These are phyloP conservation scores for Pentamera pediparva DNA, from an alignment of 53 echinoderm and acorn worm species.

Conservation along the genomic window DNA sequence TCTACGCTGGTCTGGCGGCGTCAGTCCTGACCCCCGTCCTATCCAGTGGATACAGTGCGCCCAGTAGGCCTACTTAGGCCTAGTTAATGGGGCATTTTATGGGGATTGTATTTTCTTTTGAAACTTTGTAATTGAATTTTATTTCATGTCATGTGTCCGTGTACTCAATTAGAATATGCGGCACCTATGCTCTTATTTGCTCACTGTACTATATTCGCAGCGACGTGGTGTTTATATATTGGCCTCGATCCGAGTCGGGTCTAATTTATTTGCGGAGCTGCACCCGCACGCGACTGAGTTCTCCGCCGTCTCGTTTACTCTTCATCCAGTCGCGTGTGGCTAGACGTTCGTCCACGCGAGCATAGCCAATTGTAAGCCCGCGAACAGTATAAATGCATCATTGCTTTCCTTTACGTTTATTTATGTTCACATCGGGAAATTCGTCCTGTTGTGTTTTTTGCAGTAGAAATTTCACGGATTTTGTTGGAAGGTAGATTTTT, in stretches of 20 bases:
- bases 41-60: too few relatives aligned
- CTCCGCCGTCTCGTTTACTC: not conserved
- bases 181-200: too few relatives aligned
- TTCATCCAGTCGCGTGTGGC: not conserved
- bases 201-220: too few relatives aligned
- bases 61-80: too few relatives aligned
- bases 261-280: conserved; percentile 7
- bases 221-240: too few relatives aligned
- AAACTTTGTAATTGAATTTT: too few relatives aligned
- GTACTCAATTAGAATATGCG: too few relatives aligned
- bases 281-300: conserved; percentile 23
- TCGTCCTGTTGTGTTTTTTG: conserved; percentile 45
- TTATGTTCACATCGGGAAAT: conserved; percentile 44
- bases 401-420: conserved; percentile 43
- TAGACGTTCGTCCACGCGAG: conserved; percentile 4
- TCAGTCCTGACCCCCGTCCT: too few relatives aligned
- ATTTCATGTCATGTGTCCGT: too few relatives aligned
- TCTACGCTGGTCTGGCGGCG: too few relatives aligned
- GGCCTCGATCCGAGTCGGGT: not conserved
- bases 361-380: conserved; percentile 10
- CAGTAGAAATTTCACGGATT: conserved; percentile 45
- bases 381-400: conserved; percentile 40
- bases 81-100: too few relatives aligned
- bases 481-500: conserved; percentile 39
- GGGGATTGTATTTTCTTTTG: not conserved